Conservation (phyloP, 2,888 invertebrate species). For the Phengaris arion region DNA sequence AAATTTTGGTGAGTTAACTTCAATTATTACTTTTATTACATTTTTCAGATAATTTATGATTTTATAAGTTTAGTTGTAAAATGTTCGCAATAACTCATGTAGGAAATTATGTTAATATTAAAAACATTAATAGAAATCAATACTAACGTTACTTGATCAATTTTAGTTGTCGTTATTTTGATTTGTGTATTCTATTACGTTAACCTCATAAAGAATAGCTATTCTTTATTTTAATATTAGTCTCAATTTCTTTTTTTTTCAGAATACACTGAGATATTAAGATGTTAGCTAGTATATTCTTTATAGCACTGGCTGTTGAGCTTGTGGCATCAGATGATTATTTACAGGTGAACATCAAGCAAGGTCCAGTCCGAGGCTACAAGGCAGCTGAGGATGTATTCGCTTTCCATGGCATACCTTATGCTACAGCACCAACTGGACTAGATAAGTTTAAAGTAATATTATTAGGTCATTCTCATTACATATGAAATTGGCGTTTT, state of each 20-base stretch:
- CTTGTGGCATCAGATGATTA: constrained; percentile 25
- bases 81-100: too few species aligned
- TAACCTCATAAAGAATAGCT: too few species aligned
- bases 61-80: too few species aligned
- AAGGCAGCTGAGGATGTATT: constrained; percentile 43
- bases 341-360: constrained; percentile 43
- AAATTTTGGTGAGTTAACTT: not conserved
- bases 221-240: too few species aligned
- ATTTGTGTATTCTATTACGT: too few species aligned
- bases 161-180: not conserved
- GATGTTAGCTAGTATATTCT: not conserved
- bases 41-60: too few species aligned
- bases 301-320: not conserved
- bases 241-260: not conserved
- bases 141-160: not conserved
- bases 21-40: not conserved
- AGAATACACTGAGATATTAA: not conserved
- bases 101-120: too few species aligned
- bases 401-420: constrained; percentile 55
- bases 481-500: too few species aligned
- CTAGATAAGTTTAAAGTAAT: constrained; percentile 49
- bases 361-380: constrained; percentile 51
- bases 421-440: constrained; percentile 56
- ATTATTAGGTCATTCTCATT: not conserved
- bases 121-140: not conserved